Conservation (phyloP, 2,888 invertebrate genomes). For the Parnassius smintheus region DNA sequence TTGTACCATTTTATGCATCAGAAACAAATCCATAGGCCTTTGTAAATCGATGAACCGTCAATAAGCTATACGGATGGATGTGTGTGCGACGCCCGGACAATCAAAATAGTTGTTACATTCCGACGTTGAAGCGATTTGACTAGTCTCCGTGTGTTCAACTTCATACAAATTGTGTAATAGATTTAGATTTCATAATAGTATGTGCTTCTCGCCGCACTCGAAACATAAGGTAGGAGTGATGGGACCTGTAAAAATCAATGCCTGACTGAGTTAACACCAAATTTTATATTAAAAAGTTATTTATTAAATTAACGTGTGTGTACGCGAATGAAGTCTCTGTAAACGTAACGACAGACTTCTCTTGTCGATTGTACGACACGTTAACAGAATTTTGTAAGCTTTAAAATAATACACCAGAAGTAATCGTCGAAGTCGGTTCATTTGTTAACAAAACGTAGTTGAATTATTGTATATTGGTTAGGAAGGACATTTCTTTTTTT, state of each 20-base stretch:
- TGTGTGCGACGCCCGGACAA: conserved; percentile 26
- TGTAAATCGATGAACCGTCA: not conserved
- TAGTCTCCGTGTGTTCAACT: conserved; percentile 64
- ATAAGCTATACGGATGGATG: conserved; percentile 10
- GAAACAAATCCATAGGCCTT: too few relatives aligned
- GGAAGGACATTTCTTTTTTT: not conserved
- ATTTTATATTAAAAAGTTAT: conserved; percentile 55
- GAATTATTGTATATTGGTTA: conserved; percentile 9
- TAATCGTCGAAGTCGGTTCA: conserved; percentile 3
- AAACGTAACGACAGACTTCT: not conserved
- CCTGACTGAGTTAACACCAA: conserved; percentile 73
- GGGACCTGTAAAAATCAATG: conserved; percentile 62
- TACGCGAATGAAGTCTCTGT: conserved; percentile 1
- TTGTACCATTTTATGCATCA: too few relatives aligned
- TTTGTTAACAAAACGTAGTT: conserved; percentile 1
- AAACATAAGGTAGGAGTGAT: conserved; percentile 41
- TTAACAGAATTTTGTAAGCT: conserved; percentile 6
- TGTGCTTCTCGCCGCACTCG: conserved; percentile 43
- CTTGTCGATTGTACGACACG: conserved; percentile 9
- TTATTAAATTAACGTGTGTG: conserved; percentile 42
- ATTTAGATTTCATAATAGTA: conserved; percentile 40
- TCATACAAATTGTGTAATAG: conserved; percentile 42
- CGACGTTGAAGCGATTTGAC: conserved; percentile 47
- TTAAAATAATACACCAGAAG: conserved; percentile 7
- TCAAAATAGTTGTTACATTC: conserved; percentile 43